A percentile compares a stretch with the other conserved stretches of the same genome.
Conservation (phyloP, 2,888 invertebrate genomes). For the Aricia artaxerxes region DNA sequence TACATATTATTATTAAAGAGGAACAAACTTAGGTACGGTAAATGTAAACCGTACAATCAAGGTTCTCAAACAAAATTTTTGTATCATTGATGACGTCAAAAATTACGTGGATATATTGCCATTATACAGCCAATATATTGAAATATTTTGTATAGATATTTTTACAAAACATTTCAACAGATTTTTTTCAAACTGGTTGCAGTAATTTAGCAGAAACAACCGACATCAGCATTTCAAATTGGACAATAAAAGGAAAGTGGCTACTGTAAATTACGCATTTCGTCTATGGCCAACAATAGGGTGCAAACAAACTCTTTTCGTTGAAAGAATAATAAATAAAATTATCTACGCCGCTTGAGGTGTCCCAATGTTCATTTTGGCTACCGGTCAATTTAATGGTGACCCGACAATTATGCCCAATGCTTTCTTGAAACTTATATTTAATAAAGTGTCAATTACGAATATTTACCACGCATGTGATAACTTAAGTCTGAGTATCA, state of each 20-base stretch:
- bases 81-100: background rate
- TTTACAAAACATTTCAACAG: background rate
- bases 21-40: too few species aligned
- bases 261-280: slow-evolving; percentile 28
- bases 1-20: too few species aligned
- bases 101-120: background rate
- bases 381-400: slow-evolving; percentile 10
- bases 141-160: background rate
- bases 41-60: too few species aligned
- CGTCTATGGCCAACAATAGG: slow-evolving; percentile 4
- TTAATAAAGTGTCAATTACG: background rate
- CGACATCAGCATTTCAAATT: slow-evolving; percentile 17
- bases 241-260: slow-evolving; percentile 20
- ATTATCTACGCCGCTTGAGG: slow-evolving; percentile 29
- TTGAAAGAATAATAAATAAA: slow-evolving; percentile 29
- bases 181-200: background rate
- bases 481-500: background rate
- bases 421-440: background rate
- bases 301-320: slow-evolving; percentile 14
- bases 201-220: slow-evolving; percentile 7
- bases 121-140: background rate
- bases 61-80: too few species aligned
- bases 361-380: background rate
- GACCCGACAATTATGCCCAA: background rate
- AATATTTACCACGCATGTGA: background rate